Base-by-base conservation (phyloP, 2,888 invertebrate genomes). In the Dorcus hopei region DNA sequence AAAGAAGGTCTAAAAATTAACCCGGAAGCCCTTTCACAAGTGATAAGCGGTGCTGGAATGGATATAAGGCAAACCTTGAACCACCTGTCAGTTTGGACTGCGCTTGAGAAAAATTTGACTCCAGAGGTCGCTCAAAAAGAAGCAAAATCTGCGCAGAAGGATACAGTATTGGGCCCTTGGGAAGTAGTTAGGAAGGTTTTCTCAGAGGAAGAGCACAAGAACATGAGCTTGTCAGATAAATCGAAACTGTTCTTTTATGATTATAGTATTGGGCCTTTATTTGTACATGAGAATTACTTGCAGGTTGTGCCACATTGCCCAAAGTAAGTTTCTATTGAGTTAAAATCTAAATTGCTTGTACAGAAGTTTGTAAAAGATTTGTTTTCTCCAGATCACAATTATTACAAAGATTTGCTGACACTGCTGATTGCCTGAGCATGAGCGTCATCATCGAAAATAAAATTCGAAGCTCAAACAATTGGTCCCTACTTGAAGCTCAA, bases 201-300 rank as follows among this genome's bases (percentile, higher is more conserved):
- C 76, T 88, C 88, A 0, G 83, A 85, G 38, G 85, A 87, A 49
- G 90, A 93, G 51, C 91, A 92, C 70, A 88, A 88, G 72, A 81
- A 76, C 0, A 93, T 93, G 91, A 84, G 80, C 39, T 80, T 95
- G 6, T 81, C 85, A 64, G 95, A 97, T 73, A 95, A 91, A 77
- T 87, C 89, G 56, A 91, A 93, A 74, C 81, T 99, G 55, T 99
- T 98, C 81, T 99, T 98, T 80, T 89, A 93, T 72, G 99, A 99
- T 81, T 99, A 99, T 80, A 94, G 89, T 71, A 84, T 99, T 63
- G 89, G 90, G n/a, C 95, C 97, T 1, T 81, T 99, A 9, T 99
- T 99, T 80, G 95, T 99, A 0, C 97, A 98, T 71, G 98, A 99
- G 77, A 99, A 98, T 79, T 99, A 99, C 79, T 79, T 93, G 14